Evolutionary conservation across 2,797 vertebrate genomes (phyloP).

Genomic region (Furcifer pardalis): DNA sequence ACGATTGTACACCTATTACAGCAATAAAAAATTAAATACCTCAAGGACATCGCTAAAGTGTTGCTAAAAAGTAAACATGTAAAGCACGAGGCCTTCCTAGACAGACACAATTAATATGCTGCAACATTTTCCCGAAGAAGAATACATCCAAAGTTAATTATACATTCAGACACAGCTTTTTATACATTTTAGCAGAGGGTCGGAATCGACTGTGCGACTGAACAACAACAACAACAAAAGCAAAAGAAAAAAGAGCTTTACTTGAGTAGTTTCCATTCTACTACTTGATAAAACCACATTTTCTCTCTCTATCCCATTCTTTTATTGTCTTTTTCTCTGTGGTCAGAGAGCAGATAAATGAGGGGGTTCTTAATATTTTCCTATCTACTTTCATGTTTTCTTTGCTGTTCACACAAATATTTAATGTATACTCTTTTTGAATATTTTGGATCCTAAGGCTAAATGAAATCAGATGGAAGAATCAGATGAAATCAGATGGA

Average conservation of each 20-base stretch:
- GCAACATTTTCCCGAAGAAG: constrained; percentile 51
- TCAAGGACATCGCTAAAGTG: constrained; percentile 63
- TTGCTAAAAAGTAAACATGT: constrained; percentile 47
- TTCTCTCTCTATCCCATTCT: not conserved
- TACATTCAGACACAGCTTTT: constrained; percentile 52
- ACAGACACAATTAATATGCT: constrained; percentile 56
- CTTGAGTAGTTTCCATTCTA: constrained; percentile 32
- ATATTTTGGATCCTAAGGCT: not conserved
- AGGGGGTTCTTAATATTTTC: not conserved
- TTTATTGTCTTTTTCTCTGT: not conserved
- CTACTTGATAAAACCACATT: not conserved
- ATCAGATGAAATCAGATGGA: not conserved
- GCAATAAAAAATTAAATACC: constrained; percentile 62
- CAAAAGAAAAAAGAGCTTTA: constrained; percentile 30
- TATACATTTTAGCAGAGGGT: constrained; percentile 41
- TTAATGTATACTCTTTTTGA: not conserved
- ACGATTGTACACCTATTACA: constrained; percentile 56
- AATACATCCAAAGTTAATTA: constrained; percentile 66
- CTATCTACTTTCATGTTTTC: not conserved
- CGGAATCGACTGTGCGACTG: too few relatives aligned
- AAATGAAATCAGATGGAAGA: not conserved
- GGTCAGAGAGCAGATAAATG: not conserved
- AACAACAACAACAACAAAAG: too few relatives aligned
- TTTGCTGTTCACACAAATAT: not conserved
- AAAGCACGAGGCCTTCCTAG: constrained; percentile 25